Evolutionary conservation across 2,113 vertebrate genomes (phyloP).

Genomic region (Phasianus colchicus): DNA sequence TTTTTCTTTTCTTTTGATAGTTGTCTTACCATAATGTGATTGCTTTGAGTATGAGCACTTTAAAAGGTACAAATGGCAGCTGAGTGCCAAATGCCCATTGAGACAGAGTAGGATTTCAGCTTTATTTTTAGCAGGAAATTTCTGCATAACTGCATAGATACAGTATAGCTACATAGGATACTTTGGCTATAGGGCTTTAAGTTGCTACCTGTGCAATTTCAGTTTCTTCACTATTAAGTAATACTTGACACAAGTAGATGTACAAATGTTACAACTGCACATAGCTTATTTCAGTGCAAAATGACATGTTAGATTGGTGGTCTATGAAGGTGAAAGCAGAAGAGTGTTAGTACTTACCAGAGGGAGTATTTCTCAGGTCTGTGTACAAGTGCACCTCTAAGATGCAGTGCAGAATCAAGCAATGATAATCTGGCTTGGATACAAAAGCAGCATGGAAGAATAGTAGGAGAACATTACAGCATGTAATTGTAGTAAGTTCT

Average conservation of each 20-base stretch:
- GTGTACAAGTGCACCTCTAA: background rate
- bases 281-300: background rate
- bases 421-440: background rate
- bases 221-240: background rate
- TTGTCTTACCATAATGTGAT: background rate
- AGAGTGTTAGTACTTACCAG: too few species aligned
- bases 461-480: background rate
- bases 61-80: background rate
- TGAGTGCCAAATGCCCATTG: background rate
- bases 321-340: background rate
- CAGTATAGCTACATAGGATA: background rate
- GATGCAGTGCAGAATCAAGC: background rate
- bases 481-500: background rate
- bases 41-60: background rate
- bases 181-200: background rate
- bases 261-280: background rate
- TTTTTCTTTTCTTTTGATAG: background rate
- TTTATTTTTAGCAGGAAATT: background rate
- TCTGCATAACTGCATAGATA: background rate
- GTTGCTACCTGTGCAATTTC: background rate
- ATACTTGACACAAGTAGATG: background rate
- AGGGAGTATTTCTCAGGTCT: background rate
- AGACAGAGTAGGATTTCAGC: background rate
- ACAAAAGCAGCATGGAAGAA: background rate
- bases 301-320: background rate